phyloP scores from a whole-genome alignment of 2,888 invertebrate genomes.

The Sarcophaga rosellei region DNA sequence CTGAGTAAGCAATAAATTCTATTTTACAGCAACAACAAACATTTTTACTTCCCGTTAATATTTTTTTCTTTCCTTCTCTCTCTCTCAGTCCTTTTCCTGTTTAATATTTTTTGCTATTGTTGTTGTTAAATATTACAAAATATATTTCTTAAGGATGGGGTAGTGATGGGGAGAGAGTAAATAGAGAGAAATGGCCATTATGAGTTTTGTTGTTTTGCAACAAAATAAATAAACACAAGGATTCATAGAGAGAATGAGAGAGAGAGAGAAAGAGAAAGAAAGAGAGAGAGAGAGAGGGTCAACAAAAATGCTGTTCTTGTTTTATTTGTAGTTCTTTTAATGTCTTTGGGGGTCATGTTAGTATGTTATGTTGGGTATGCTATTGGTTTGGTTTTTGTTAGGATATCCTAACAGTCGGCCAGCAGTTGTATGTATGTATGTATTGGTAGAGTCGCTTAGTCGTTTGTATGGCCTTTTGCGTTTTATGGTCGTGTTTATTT shows the following conservation, averaged over 20 bases:
- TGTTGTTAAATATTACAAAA: conserved; percentile 9
- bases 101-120: conserved; percentile 8
- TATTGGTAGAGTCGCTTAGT: conserved; percentile 11
- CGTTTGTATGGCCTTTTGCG: conserved; percentile 25
- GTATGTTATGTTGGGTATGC: conserved; percentile 1
- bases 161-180: not conserved
- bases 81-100: not conserved
- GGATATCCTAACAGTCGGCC: not conserved
- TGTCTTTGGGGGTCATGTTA: conserved; percentile 39
- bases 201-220: conserved; percentile 24
- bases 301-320: not conserved
- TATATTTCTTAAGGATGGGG: not conserved
- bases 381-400: conserved; percentile 20
- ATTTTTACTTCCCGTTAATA: conserved; percentile 39
- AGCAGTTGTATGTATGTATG: not conserved
- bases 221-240: not conserved
- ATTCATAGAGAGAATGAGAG: not conserved
- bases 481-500: conserved; percentile 18
- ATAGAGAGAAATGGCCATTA: not conserved
- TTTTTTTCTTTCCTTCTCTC: too few relatives aligned
- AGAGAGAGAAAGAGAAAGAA: too few relatives aligned
- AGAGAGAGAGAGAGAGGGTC: too few relatives aligned
- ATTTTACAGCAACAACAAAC: conserved; percentile 20
- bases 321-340: conserved; percentile 31
- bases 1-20: conserved; percentile 59